Percentiles rank a stretch among this genome's conserved stretches.
Conservation (phyloP, 1,140 invertebrate genomes). For the Grapholita molesta region DNA sequence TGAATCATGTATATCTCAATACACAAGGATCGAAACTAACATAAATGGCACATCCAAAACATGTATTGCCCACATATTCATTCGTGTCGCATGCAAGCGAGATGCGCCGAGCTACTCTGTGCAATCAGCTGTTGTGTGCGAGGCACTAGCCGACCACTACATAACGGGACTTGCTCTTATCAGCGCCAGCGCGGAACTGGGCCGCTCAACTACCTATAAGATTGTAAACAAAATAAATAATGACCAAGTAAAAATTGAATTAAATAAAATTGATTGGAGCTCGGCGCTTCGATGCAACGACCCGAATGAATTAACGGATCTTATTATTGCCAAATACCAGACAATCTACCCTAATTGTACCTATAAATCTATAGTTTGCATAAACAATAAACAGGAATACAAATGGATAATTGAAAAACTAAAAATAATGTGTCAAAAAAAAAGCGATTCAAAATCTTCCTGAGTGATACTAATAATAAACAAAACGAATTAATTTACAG, state of each 20-base stretch:
- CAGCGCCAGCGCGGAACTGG: not conserved
- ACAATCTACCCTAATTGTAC: not conserved
- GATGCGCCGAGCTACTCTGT: not conserved
- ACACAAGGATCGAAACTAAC: not conserved
- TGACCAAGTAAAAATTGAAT: not conserved
- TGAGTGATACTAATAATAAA: not conserved
- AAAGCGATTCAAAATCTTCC: not conserved
- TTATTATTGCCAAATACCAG: not conserved
- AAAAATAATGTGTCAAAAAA: constrained; percentile 2
- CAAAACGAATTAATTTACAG: constrained; percentile 15
- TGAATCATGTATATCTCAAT: not conserved
- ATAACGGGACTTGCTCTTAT: not conserved
- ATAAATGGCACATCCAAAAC: not conserved
- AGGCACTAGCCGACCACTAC: constrained; percentile 13
- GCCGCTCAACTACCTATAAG: not conserved
- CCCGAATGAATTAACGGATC: not conserved
- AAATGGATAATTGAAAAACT: not conserved
- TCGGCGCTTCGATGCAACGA: not conserved
- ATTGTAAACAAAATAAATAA: not conserved
- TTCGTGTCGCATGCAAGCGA: not conserved
- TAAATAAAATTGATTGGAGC: not conserved
- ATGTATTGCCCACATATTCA: not conserved
- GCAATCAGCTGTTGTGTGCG: constrained; percentile 15
- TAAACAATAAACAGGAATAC: not conserved
- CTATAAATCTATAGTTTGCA: not conserved